Evolutionary conservation across 2,113 vertebrate genomes (phyloP), one percentile per base, ranked within the genome.

Genomic region (Ophthalmotilapia sp.): DNA sequence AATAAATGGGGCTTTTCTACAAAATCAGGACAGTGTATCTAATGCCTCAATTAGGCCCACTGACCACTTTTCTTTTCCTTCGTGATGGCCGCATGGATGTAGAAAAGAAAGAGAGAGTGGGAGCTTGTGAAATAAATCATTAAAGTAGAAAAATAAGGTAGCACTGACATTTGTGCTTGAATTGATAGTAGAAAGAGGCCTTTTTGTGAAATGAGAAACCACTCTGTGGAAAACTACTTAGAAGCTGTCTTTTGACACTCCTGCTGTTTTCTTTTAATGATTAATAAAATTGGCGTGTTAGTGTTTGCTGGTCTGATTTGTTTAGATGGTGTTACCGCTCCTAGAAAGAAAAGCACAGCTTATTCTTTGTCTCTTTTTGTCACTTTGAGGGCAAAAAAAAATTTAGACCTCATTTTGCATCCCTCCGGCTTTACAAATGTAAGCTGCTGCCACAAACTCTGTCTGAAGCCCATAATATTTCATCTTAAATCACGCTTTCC

Each of bases 1-100:
- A 91, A 94, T 90, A 92, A 94, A 96, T 93, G 90, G 88, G 79
- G 79, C 90, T 89, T 95, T 95, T 96, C 87, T 89, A 84, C 70
- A 80, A 85, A 89, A 88, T 84, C 85, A 82, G 81, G 86, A 87
- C 88, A 91, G 87, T 94, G 85, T 83, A 94, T 93, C 87, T 93
- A 95, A 96, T 95, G 87, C 87, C 85, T 94, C 95, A 94, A 95
- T 94, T 93, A 90, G 86, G 77, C 75, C 49, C 54, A 82, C 91
- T 92, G 88, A 93, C 87, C 89, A 91, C 23, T 80, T 73, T 91
- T 86, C 79, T 87, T 88, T 85, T 79, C 86, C 62, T 80, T 31
- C 38, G 49, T 87, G 75, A 77, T 56, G 86, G 13, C 80, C 13
- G 26, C 31, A 89, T 33, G 77, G 81, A 93, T 90, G 56, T 70